phyloP scores from a whole-genome alignment of 2,888 invertebrate genomes.

The Dynastes maya region DNA sequence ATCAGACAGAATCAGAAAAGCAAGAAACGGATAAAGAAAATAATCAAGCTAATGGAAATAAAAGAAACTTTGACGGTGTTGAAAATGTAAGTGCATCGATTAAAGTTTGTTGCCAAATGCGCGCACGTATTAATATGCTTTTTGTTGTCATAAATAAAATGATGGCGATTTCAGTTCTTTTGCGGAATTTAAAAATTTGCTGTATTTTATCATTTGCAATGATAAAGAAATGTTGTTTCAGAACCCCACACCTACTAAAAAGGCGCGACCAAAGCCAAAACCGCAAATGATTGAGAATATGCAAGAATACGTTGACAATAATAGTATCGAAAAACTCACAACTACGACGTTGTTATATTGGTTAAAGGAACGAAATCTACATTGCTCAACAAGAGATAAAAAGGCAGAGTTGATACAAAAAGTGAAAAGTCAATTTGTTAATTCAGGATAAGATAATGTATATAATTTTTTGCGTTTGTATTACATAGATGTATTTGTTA shows the following conservation, averaged over 20 bases:
- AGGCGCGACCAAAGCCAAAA: slow-evolving; percentile 55
- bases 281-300: slow-evolving; percentile 57
- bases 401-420: slow-evolving; percentile 58
- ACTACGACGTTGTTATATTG: slow-evolving; percentile 56
- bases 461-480: slow-evolving; percentile 21
- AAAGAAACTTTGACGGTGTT: slow-evolving; percentile 34
- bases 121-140: too few relatives aligned
- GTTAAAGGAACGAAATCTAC: slow-evolving; percentile 56
- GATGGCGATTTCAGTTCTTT: too few relatives aligned
- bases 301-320: slow-evolving; percentile 57
- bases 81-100: slow-evolving; percentile 41
- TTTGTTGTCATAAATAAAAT: too few relatives aligned
- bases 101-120: too few relatives aligned
- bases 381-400: slow-evolving; percentile 58
- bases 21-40: slow-evolving; percentile 34
- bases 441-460: slow-evolving; percentile 28
- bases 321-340: slow-evolving; percentile 57
- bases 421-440: slow-evolving; percentile 55
- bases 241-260: slow-evolving; percentile 54
- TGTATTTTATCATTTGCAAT: not conserved
- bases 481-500: slow-evolving; percentile 18
- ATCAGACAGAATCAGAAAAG: slow-evolving; percentile 36
- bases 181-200: too few relatives aligned
- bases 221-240: slow-evolving; percentile 21
- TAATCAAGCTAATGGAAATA: slow-evolving; percentile 40